A percentile compares a stretch with the other conserved stretches of the same genome.
Conservation (phyloP, 1,140 invertebrate genomes). For the Stenopsyche tienmushanensis region DNA sequence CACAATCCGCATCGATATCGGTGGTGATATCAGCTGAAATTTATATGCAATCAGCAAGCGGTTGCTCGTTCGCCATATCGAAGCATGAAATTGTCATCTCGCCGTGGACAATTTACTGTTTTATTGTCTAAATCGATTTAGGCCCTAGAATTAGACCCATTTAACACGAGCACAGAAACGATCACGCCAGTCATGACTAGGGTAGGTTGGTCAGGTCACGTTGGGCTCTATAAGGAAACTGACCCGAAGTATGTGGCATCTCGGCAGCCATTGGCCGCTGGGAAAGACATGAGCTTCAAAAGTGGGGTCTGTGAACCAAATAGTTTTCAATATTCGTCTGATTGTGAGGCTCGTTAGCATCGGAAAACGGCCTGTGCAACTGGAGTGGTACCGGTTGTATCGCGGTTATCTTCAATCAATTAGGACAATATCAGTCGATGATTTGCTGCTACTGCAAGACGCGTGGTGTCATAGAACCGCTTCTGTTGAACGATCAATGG, state of each 20-base stretch:
- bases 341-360: not conserved
- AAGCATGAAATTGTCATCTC: too few species aligned
- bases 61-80: too few species aligned
- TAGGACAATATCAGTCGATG: not conserved
- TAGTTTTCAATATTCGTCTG: not conserved
- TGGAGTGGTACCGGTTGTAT: not conserved
- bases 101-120: too few species aligned
- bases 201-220: not conserved
- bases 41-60: too few species aligned
- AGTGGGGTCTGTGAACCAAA: not conserved
- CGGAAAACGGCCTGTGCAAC: not conserved
- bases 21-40: too few species aligned
- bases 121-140: too few species aligned
- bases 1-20: too few species aligned
- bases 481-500: not conserved
- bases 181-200: not conserved
- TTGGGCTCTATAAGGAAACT: not conserved
- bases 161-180: not conserved
- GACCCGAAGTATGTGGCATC: not conserved
- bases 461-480: not conserved
- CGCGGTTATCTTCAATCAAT: not conserved
- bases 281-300: too few species aligned
- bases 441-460: not conserved
- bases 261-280: not conserved
- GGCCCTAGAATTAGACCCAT: not conserved